Evolutionary conservation across 1,140 invertebrate species (phyloP), one percentile per base, ranked within the genome.

Genomic region (Hyles euphorbiae): DNA sequence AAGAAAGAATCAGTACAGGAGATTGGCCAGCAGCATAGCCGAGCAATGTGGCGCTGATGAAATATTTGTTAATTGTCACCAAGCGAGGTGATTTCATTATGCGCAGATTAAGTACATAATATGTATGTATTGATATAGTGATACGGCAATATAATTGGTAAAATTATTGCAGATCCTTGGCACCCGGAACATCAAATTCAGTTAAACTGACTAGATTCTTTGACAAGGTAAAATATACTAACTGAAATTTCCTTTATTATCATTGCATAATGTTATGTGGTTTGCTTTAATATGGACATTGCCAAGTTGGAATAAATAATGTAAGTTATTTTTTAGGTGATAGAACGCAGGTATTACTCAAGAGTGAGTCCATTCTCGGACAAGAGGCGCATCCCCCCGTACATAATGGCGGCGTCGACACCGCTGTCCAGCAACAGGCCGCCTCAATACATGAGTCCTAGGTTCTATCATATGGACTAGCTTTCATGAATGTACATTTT

Each of bases 31-130:
- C 49, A 94, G 82, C 66, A 86, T 97, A 74, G 96, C 97, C 7
- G 95, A 96, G 75, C 96, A 98, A 89, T 98, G 96, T 90, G 95
- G 96, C 3, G 96, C 97, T 8, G 97, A 98, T 87, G 97, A 98
- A 91, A 96, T 98, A 79, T 94, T 95, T 89, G 88, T 98, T 56
- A 94, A 97, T 89, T 97, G 95, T 74, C 91, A 92, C 68, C 93
- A 96, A 83, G 87, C 91, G 2, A 94, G 95, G 80, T 89, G 58
- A 48, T 47, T 22, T 47, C 46, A 48, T 48, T n/a, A 48, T 48
- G 12, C 46, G 7, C n/a, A 48, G n/a, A 11, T 48, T 5, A 10
- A 48, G 5, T 5, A 48, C 7, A 48, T 5, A 47, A 47, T 5
- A 8, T 48, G 5, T 48, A 48, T n/a, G 10, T 22, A 22, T 22